Evolutionary conservation across 92 coral and sea anemone species (phyloP).

Genomic region (Phenganax stokvisi): DNA sequence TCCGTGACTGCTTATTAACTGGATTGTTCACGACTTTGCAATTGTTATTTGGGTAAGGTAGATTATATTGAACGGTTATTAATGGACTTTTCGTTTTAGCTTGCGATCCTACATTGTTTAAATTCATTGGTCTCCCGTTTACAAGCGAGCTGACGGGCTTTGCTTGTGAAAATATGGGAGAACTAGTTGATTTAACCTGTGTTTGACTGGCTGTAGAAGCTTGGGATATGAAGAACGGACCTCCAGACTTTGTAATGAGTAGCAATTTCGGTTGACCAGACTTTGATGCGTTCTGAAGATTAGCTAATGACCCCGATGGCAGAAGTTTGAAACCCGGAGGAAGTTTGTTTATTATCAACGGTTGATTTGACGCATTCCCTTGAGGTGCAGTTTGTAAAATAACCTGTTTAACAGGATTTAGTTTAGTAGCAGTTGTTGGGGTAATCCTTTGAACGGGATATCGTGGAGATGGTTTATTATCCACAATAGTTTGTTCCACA

Average conservation of each 20-base stretch:
- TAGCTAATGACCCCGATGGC: background rate
- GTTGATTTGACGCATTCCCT: slow-evolving; percentile 4
- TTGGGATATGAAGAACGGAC: slow-evolving; percentile 3
- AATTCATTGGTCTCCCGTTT: slow-evolving; percentile 15
- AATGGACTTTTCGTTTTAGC: background rate
- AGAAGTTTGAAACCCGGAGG: slow-evolving; percentile 11
- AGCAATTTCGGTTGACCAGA: slow-evolving; percentile 5
- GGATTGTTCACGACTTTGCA: slow-evolving; percentile 36
- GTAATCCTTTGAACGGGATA: background rate
- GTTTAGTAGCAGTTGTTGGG: background rate
- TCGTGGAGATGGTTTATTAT: slow-evolving; percentile 1
- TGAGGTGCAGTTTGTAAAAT: slow-evolving; percentile 15
- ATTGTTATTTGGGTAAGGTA: slow-evolving; percentile 26
- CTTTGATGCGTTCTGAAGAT: background rate
- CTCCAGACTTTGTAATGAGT: slow-evolving; percentile 6
- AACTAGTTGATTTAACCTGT: background rate
- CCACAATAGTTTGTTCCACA: background rate
- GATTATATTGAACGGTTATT: slow-evolving; percentile 18
- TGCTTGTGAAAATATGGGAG: slow-evolving; percentile 3
- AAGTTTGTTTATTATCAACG: slow-evolving; percentile 12
- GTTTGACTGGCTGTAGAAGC: background rate
- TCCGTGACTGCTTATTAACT: background rate
- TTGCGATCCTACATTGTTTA: background rate
- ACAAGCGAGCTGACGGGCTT: background rate
- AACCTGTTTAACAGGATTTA: slow-evolving; percentile 19